Percentiles rank a stretch among this genome's conserved stretches.
Evolutionary conservation across 2,113 vertebrate species (phyloP).

Genomic region (Xerus inauris): DNA sequence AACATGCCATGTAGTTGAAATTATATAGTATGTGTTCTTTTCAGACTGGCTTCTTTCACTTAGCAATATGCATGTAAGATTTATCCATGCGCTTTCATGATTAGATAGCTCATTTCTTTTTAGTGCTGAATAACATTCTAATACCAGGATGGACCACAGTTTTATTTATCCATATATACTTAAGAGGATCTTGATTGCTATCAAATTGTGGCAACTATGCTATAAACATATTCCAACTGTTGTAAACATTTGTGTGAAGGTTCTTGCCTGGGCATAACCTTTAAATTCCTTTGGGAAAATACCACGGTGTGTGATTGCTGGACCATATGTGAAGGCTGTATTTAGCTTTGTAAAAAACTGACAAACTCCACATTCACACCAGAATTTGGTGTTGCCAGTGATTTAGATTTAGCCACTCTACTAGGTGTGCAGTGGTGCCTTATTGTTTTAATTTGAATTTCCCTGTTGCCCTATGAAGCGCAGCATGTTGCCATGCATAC

Average conservation of each 20-base stretch:
- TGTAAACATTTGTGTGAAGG: background rate
- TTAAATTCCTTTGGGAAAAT: background rate
- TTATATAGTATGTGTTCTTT: background rate
- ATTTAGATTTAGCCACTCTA: background rate
- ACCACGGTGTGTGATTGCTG: background rate
- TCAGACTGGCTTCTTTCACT: background rate
- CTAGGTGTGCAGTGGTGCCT: background rate
- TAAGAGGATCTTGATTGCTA: background rate
- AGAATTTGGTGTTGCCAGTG: background rate
- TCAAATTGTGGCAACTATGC: background rate
- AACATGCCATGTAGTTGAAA: background rate
- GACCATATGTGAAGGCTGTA: background rate
- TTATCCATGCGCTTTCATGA: background rate
- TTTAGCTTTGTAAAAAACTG: background rate
- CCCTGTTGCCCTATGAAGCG: background rate
- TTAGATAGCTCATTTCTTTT: background rate
- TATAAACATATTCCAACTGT: background rate
- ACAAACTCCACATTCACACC: background rate
- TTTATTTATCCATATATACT: background rate
- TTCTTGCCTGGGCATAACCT: background rate
- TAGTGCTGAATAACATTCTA: background rate
- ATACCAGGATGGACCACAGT: background rate
- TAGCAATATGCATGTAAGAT: background rate
- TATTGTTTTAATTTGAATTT: background rate
- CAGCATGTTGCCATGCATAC: background rate